These are phyloP conservation scores for Salpingus planirostris DNA, from an alignment of 2,888 invertebrate species.

Conservation along the genomic window DNA sequence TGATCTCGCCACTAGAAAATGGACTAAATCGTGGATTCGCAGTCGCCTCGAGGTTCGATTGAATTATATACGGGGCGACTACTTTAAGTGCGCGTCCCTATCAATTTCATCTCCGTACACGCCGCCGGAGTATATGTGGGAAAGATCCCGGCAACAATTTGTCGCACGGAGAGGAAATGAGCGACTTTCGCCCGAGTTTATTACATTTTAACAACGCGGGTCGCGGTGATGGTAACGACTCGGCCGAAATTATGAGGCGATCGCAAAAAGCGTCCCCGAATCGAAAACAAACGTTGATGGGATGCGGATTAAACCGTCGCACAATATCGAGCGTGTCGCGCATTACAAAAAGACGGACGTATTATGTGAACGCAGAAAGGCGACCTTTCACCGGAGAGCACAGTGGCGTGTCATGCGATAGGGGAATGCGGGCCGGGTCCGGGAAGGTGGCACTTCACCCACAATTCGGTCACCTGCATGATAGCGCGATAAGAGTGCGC, in stretches of 20 bases:
- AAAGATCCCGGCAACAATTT: no score
- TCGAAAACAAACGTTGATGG: slow-evolving; percentile 34
- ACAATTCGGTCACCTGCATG: slow-evolving; percentile 24
- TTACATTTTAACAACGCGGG: no score
- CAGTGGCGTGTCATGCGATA: slow-evolving; percentile 24
- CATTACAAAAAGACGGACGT: slow-evolving; percentile 25
- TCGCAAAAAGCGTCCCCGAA: no score
- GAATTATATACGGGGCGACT: slow-evolving; percentile 6
- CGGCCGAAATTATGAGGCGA: no score
- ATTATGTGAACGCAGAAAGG: slow-evolving; percentile 8
- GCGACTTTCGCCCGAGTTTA: no score
- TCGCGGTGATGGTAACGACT: no score
- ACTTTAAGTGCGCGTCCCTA: slow-evolving; percentile 6
- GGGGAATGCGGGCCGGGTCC: slow-evolving; percentile 24
- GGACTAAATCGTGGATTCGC: slow-evolving; percentile 9
- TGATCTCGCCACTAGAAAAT: not conserved
- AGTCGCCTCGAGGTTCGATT: slow-evolving; percentile 4
- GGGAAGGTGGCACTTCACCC: slow-evolving; percentile 14
- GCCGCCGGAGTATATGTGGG: not conserved
- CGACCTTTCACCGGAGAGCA: slow-evolving; percentile 23
- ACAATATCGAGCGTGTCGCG: slow-evolving; percentile 24
- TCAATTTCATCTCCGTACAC: slow-evolving; percentile 2
- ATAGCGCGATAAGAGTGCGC: slow-evolving; percentile 7
- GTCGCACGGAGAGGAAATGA: no score
- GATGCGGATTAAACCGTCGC: slow-evolving; percentile 29